phyloP scores from a whole-genome alignment of 2,113 vertebrate genomes.

The Acrocephalus arundinaceus region DNA sequence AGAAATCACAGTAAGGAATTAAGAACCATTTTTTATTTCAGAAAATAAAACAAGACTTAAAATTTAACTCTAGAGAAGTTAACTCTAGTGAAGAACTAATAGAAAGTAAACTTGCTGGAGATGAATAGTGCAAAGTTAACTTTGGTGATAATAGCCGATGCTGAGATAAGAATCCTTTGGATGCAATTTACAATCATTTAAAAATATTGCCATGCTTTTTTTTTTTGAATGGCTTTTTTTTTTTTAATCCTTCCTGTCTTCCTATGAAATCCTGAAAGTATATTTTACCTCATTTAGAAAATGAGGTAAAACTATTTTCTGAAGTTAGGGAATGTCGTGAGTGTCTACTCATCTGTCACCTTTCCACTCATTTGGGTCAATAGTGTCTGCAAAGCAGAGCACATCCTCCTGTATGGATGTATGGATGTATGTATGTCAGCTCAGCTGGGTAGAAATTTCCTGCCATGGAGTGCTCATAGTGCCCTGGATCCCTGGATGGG shows the following conservation, averaged over 20 bases:
- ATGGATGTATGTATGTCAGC: background rate
- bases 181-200: background rate
- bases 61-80: background rate
- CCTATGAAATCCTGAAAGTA: background rate
- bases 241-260: background rate
- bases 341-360: background rate
- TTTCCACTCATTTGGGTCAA: background rate
- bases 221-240: background rate
- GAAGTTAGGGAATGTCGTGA: background rate
- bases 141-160: background rate
- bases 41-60: constrained; percentile 24
- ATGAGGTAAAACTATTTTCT: background rate
- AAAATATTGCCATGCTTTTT: background rate
- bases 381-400: background rate
- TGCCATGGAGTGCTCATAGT: background rate
- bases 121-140: constrained; percentile 4
- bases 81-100: constrained; percentile 16
- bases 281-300: background rate
- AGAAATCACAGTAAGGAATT: constrained; percentile 36
- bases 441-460: background rate
- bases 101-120: background rate
- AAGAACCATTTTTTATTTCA: constrained; percentile 9
- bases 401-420: background rate
- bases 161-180: background rate
- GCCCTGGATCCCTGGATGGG: background rate